phyloP scores from a whole-genome alignment of 2,113 vertebrate genomes.

The Dipodomys stephensi region DNA sequence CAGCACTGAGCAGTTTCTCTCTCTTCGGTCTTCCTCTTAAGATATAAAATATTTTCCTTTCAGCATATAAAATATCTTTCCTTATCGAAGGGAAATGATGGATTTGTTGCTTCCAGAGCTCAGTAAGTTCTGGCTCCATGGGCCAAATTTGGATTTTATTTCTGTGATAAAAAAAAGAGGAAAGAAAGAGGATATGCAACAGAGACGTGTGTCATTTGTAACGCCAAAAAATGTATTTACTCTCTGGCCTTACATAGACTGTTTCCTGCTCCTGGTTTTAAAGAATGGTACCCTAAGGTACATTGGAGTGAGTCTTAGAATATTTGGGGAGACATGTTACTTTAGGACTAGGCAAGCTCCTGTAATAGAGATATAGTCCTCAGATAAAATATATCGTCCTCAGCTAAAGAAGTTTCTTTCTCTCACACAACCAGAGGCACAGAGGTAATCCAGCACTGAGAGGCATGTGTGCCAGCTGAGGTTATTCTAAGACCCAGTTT shows the following conservation, averaged over 20 bases:
- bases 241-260: not conserved
- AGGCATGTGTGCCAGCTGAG: not conserved
- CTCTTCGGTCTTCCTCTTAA: not conserved
- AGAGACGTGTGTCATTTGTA: not conserved
- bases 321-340: not conserved
- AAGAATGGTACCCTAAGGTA: not conserved
- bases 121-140: not conserved
- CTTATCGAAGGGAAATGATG: not conserved
- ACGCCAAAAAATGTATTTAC: not conserved
- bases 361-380: not conserved
- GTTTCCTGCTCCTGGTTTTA: slow-evolving; percentile 19
- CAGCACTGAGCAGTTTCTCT: not conserved
- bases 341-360: not conserved
- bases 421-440: not conserved
- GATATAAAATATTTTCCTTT: not conserved
- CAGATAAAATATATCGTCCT: not conserved
- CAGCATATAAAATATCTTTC: not conserved
- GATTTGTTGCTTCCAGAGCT: not conserved
- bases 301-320: not conserved
- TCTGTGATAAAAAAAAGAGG: not conserved
- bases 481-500: not conserved
- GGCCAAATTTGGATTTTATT: not conserved
- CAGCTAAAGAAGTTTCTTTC: not conserved
- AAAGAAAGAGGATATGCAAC: not conserved
- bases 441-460: not conserved